Percentiles rank a stretch among this genome's conserved stretches.
These are phyloP conservation scores for Silurus meridionalis DNA, from an alignment of 2,113 vertebrate genomes.

Conservation along the genomic window DNA sequence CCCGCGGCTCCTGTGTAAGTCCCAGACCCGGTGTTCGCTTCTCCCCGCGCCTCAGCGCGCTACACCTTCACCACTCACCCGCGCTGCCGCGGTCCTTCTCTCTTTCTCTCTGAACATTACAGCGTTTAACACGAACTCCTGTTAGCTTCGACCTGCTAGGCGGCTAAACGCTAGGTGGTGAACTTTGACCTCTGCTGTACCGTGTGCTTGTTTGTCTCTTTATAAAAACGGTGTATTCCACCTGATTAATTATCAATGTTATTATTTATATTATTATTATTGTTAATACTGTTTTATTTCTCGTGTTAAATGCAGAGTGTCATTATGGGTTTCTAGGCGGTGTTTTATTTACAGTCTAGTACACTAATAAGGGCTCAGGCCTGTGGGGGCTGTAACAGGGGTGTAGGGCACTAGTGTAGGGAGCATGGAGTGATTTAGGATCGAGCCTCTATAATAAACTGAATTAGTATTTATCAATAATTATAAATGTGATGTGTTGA, in stretches of 20 bases:
- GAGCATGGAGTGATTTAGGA: background rate
- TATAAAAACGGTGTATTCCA: too few relatives aligned
- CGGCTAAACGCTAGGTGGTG: slow-evolving; percentile 11
- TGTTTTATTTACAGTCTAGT: background rate
- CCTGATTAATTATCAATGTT: too few relatives aligned
- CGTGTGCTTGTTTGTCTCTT: too few relatives aligned
- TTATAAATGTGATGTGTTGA: too few relatives aligned
- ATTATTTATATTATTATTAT: background rate
- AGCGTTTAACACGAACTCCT: background rate
- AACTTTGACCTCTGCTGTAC: slow-evolving; percentile 50
- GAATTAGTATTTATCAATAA: background rate
- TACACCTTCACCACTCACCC: too few relatives aligned
- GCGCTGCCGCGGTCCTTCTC: too few relatives aligned
- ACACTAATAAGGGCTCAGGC: background rate
- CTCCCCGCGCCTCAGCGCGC: background rate
- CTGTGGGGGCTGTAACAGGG: rapidly evolving
- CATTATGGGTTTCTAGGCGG: too few relatives aligned
- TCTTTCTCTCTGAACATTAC: too few relatives aligned
- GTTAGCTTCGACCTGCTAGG: background rate
- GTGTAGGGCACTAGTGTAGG: background rate
- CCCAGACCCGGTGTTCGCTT: background rate
- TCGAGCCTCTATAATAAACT: background rate
- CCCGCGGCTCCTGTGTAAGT: slow-evolving; percentile 77
- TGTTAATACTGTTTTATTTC: too few relatives aligned
- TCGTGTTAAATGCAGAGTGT: too few relatives aligned